Evolutionary conservation across 1,140 invertebrate species (phyloP).

Genomic region (Trichomalopsis sarcophagae): DNA sequence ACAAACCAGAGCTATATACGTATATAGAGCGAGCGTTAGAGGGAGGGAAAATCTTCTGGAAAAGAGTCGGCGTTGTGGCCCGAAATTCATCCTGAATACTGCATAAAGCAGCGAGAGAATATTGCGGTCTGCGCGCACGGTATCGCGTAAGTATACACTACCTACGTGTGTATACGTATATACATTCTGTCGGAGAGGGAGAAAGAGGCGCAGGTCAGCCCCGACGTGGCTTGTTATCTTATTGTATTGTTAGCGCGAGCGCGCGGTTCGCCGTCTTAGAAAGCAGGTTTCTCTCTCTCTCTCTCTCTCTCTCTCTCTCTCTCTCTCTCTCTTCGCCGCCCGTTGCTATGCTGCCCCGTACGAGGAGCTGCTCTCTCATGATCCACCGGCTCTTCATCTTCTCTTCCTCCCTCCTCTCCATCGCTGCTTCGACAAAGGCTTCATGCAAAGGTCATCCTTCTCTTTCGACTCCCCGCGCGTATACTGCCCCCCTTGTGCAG

Average conservation of each 20-base stretch:
- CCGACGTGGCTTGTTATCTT: slow-evolving; percentile 66
- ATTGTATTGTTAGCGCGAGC: slow-evolving; percentile 67
- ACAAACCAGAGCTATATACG: neutral
- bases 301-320: slow-evolving; percentile 27
- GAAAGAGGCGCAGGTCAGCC: slow-evolving; percentile 14
- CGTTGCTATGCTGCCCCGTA: neutral
- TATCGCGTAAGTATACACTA: neutral
- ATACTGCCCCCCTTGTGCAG: slow-evolving; percentile 47
- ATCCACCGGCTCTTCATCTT: slow-evolving; percentile 50
- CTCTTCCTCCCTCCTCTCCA: slow-evolving; percentile 42
- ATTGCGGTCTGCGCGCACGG: slow-evolving; percentile 2
- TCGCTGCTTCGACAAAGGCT: slow-evolving; percentile 35
- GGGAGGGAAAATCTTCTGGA: slow-evolving; percentile 6
- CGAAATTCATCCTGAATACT: slow-evolving; percentile 51
- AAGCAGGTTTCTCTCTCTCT: slow-evolving; percentile 58
- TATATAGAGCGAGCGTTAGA: neutral
- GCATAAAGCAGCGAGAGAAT: neutral
- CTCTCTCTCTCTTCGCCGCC: slow-evolving; percentile 9
- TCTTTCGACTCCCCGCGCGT: slow-evolving; percentile 45
- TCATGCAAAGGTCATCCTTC: slow-evolving; percentile 42
- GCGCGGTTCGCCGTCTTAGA: slow-evolving; percentile 54
- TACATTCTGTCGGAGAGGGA: neutral
- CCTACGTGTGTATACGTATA: neutral
- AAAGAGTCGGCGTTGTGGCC: slow-evolving; percentile 46
- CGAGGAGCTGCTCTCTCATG: slow-evolving; percentile 54